phyloP scores from a whole-genome alignment of 2,113 vertebrate species.

The Enhydra lutris region DNA sequence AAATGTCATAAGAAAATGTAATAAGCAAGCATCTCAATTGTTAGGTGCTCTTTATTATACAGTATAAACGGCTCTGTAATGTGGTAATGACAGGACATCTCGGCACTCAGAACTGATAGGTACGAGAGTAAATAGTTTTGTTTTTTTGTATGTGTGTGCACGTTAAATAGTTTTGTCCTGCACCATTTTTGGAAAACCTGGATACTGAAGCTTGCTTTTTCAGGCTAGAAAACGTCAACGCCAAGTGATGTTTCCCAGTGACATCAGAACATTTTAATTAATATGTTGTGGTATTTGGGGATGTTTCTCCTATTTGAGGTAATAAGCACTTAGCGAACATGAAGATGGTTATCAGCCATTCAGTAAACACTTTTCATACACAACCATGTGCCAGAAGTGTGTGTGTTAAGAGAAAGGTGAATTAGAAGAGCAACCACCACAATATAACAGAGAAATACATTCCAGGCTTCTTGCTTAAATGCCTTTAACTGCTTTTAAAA shows the following conservation, averaged over 20 bases:
- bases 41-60: slow-evolving; percentile 19
- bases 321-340: not conserved
- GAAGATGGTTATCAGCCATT: not conserved
- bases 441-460: not conserved
- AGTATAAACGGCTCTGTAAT: slow-evolving; percentile 11
- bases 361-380: not conserved
- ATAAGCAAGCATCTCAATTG: slow-evolving; percentile 51
- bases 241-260: not conserved
- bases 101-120: slow-evolving; percentile 1
- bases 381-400: not conserved
- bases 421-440: not conserved
- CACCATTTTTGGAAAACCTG: not conserved
- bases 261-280: not conserved
- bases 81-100: not conserved
- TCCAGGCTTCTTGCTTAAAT: not conserved
- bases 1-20: slow-evolving; percentile 68
- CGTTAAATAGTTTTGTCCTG: not conserved
- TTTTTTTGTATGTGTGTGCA: not conserved
- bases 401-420: not conserved
- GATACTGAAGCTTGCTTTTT: not conserved
- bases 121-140: not conserved
- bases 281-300: not conserved
- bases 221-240: not conserved
- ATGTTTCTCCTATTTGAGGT: not conserved
- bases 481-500: not conserved